Percentiles rank a stretch among this genome's conserved stretches.
Conservation (phyloP, 2,888 invertebrate genomes). For the Tachina grossa region DNA sequence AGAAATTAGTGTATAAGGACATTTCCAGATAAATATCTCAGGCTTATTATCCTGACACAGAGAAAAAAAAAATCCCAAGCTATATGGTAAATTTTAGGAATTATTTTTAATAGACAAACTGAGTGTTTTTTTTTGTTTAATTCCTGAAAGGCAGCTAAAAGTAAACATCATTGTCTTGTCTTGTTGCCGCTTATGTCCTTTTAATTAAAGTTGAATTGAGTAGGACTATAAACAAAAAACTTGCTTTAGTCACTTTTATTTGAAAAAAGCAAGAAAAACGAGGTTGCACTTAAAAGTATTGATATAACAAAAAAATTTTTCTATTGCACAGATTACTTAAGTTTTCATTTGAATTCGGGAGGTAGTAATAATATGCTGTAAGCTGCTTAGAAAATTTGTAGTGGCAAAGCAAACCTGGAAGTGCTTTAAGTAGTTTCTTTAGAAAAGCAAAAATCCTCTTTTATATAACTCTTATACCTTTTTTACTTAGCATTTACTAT, state of each 20-base stretch:
- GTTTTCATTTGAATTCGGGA: neutral
- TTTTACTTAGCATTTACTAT: neutral
- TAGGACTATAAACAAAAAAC: constrained; percentile 1
- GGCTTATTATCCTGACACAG: constrained; percentile 8
- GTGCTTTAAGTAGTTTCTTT: no score
- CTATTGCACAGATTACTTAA: neutral
- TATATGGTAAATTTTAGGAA: constrained; percentile 44
- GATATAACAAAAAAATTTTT: neutral
- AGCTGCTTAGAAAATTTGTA: no score
- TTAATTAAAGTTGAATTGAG: constrained; percentile 36
- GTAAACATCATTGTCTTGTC: constrained; percentile 23
- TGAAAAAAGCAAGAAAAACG: neutral
- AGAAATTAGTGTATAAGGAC: constrained; percentile 4
- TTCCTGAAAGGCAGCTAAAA: neutral
- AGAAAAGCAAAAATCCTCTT: no score
- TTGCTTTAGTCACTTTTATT: constrained; percentile 54
- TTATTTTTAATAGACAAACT: neutral
- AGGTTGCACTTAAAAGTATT: neutral
- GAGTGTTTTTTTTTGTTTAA: neutral
- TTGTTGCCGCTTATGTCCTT: constrained; percentile 21
- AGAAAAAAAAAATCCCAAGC: neutral
- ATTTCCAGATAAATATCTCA: constrained; percentile 50
- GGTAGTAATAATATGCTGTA: no score
- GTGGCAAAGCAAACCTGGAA: no score
- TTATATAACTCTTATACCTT: no score